Evolutionary conservation across 2,113 vertebrate genomes (phyloP), one percentile per base, ranked within the genome.

Genomic region (Hystrix cristata): DNA sequence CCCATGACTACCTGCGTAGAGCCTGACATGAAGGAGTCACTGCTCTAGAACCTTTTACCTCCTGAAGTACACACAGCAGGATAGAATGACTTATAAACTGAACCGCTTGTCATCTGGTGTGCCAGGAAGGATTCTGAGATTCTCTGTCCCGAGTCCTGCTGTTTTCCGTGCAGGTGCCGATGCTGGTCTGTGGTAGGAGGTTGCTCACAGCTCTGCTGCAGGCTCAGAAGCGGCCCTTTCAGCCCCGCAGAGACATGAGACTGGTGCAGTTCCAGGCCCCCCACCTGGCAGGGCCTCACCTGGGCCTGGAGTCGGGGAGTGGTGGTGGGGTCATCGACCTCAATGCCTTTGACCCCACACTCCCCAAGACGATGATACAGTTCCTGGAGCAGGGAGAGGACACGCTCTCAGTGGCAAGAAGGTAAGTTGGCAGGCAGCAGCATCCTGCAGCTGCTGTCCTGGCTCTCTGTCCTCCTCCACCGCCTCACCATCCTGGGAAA

Each of bases 251-350:
- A 51, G 85, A 96, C 51, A 99, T 99, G 99, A 99, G 99, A 53
- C 97, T 99, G 95, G 98, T 99, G 72, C 99, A 99, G 98, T 99
- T 99, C 97, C 98, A 97, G 87, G 96, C 96, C 27, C 94, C 57
- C 34, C 94, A 89, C 6, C 62, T 98, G 57, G 64, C 31, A 2
- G 98, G 97, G 0, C 97, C 97, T 62, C 98, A 97, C 1, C 98
- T 99, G 59, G 99, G 99, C 13, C 98, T 99, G 98, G 99, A 99
- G 97, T 98, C 98, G 46, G 96, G 94, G 0, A 97, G 97, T 5
- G 99, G 99, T 0, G 98, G 98, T 0, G 96, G 97, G 0, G 91
- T 99, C 93, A 97, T 99, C 90, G 99, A 99, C 86, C 98, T 99
- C 69, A 99, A 98, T 60, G 97, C 98, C 7, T 99, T 99, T 3